phyloP scores from a whole-genome alignment of 1,140 invertebrate species.

The Radopholus similis region DNA sequence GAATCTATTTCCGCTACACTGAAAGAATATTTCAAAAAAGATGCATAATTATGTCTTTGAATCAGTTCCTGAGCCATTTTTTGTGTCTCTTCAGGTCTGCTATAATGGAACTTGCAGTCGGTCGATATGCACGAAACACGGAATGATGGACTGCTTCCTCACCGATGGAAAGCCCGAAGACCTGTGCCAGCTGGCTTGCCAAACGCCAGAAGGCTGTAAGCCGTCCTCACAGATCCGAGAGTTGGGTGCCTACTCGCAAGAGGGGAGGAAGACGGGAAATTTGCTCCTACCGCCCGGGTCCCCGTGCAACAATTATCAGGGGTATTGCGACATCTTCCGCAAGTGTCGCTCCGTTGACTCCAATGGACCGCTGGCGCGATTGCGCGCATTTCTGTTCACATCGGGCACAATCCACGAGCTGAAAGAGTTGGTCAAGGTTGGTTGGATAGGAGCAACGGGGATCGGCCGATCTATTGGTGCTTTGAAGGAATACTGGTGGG shows the following conservation, averaged over 20 bases:
- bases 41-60: not conserved
- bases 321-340: constrained; percentile 96
- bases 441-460: not conserved
- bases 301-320: constrained; percentile 90
- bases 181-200: constrained; percentile 91
- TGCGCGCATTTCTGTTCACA: constrained; percentile 94
- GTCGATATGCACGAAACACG: constrained; percentile 89
- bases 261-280: not conserved
- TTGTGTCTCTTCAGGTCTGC: constrained; percentile 67
- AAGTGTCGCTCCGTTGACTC: constrained; percentile 95
- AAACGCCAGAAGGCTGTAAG: constrained; percentile 84
- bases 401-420: constrained; percentile 72
- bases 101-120: constrained; percentile 81
- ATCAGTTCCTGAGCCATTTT: not conserved
- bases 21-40: not conserved
- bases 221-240: constrained; percentile 72
- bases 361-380: constrained; percentile 87
- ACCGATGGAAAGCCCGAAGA: constrained; percentile 83
- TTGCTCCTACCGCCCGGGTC: constrained; percentile 85
- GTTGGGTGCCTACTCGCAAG: constrained; percentile 68
- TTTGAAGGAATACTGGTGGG: constrained; percentile 87
- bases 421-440: constrained; percentile 49
- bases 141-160: constrained; percentile 90
- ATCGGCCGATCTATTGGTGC: not conserved
- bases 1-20: not conserved